Percentiles rank a stretch among this genome's conserved stretches.
These are phyloP conservation scores for Allophyes oxyacanthae DNA, from an alignment of 2,888 invertebrate genomes.

Conservation along the genomic window DNA sequence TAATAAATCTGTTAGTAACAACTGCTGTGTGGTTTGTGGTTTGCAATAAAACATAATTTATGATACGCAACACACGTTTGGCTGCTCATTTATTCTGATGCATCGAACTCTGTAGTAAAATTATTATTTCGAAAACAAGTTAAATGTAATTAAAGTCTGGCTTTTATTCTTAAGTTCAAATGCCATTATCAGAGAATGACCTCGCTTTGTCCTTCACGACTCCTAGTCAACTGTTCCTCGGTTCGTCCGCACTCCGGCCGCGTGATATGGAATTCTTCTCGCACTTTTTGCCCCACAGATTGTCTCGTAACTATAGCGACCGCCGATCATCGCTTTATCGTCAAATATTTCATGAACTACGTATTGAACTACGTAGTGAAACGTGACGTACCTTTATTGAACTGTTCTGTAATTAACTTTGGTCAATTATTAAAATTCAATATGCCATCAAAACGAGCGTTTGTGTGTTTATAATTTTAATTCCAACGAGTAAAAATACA, in stretches of 20 bases:
- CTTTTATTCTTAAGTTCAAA: too few species aligned
- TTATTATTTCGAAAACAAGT: background rate
- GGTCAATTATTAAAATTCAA: too few species aligned
- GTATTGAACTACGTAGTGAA: too few species aligned
- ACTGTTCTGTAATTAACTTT: too few species aligned
- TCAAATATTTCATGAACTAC: background rate
- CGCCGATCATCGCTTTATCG: background rate
- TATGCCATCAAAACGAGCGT: background rate
- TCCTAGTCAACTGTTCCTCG: background rate
- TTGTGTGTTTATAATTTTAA: background rate
- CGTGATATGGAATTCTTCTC: background rate
- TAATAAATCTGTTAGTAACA: too few species aligned
- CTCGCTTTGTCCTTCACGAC: background rate
- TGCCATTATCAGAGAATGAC: background rate
- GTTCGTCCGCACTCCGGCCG: background rate
- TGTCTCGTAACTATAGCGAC: background rate
- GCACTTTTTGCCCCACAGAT: background rate
- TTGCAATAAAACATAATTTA: constrained; percentile 8
- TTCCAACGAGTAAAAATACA: too few species aligned
- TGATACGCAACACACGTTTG: background rate
- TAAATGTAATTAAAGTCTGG: background rate
- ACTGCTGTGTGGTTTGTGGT: constrained; percentile 9
- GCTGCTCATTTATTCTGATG: background rate
- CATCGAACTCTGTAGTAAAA: background rate
- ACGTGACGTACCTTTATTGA: too few species aligned